A percentile compares a stretch with the other conserved stretches of the same genome.
Evolutionary conservation across 2,888 invertebrate species (phyloP).

Genomic region (Ochropleura leucogaster): DNA sequence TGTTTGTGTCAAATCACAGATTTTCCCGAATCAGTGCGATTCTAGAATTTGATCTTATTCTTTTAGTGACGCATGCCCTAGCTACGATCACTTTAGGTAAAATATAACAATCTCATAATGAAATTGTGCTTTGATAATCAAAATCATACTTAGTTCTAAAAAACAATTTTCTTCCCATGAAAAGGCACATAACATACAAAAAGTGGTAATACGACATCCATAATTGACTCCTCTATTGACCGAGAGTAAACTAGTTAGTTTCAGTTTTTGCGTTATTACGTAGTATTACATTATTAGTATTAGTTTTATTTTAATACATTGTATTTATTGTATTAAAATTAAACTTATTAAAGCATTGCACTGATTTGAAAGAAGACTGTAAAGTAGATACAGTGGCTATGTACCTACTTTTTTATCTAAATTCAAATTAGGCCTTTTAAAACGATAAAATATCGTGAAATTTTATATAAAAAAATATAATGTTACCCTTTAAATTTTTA

Average conservation of each 20-base stretch:
- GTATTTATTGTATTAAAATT: not conserved
- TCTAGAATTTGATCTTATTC: not conserved
- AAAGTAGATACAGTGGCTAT: slow-evolving; percentile 37
- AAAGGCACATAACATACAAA: not conserved
- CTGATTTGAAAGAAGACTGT: slow-evolving; percentile 55
- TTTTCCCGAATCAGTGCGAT: not conserved
- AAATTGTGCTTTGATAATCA: not conserved
- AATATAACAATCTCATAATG: not conserved
- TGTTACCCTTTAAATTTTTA: not conserved
- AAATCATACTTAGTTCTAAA: no score
- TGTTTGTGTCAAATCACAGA: slow-evolving; percentile 4
- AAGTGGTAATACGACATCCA: not conserved
- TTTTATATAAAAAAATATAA: not conserved
- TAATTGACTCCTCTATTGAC: not conserved
- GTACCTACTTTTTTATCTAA: slow-evolving; percentile 26
- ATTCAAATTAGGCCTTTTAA: slow-evolving; percentile 18
- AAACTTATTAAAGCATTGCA: slow-evolving; percentile 27
- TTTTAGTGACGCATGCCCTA: not conserved
- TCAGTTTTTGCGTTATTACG: slow-evolving; percentile 11
- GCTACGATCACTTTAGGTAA: not conserved
- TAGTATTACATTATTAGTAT: no score
- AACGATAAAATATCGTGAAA: not conserved
- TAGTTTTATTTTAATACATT: no score
- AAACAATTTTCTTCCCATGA: not conserved
- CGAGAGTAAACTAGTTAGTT: not conserved